Percentiles rank a stretch among this genome's conserved stretches.
phyloP scores from a whole-genome alignment of 2,113 vertebrate genomes.

The Phylloscopus trochiloides region DNA sequence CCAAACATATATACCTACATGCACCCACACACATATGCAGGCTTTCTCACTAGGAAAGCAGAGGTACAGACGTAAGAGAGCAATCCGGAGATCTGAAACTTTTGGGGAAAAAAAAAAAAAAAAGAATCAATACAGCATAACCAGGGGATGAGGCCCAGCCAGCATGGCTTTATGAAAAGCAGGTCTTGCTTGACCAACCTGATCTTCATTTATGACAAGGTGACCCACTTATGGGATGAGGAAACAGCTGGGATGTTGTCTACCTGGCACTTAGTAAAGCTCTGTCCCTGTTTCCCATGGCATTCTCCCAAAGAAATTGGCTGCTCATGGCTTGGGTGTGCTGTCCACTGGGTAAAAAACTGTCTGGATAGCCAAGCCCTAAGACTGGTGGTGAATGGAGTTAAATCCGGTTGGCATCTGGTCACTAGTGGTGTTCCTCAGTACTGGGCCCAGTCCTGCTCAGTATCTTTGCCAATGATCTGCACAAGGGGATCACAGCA shows the following conservation, averaged over 20 bases:
- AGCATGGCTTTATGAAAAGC: background rate
- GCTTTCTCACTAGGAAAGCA: background rate
- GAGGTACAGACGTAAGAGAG: background rate
- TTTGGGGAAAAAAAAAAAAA: rapidly evolving
- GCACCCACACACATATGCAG: rapidly evolving
- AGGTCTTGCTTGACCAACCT: background rate
- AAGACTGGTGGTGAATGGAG: background rate
- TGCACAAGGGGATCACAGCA: rapidly evolving
- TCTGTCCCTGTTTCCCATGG: background rate
- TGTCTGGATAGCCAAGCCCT: background rate
- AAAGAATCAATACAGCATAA: background rate
- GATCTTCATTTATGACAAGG: background rate
- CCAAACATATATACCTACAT: background rate
- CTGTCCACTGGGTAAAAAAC: background rate
- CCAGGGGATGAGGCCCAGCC: background rate
- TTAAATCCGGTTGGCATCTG: background rate
- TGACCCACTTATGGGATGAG: background rate
- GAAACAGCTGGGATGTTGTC: background rate
- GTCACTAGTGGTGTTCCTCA: background rate
- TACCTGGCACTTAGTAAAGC: background rate
- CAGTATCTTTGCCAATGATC: background rate
- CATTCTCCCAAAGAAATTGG: background rate
- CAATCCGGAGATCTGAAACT: background rate
- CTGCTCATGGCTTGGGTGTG: background rate
- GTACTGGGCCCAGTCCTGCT: background rate